Percentiles rank a stretch among this genome's conserved stretches.
These are phyloP conservation scores for Acanthosepion esculentum DNA, from an alignment of 2,888 invertebrate genomes.

Conservation along the genomic window DNA sequence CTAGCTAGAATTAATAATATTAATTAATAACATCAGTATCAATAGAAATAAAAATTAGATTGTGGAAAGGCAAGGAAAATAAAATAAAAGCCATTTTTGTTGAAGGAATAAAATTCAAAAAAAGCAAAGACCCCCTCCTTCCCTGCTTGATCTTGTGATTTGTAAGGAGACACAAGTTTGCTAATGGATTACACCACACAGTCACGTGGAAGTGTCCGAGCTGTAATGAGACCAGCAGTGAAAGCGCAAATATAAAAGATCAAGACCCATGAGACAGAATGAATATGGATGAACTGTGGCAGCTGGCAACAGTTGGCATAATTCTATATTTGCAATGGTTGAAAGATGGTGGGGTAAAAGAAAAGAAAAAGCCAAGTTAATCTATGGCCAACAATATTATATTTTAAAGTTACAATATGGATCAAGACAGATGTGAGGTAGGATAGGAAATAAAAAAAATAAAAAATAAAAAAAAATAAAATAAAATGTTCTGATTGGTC, in stretches of 20 bases:
- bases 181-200: too few relatives aligned
- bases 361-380: background rate
- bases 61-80: too few relatives aligned
- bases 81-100: too few relatives aligned
- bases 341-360: background rate
- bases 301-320: background rate
- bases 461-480: background rate
- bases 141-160: background rate
- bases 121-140: background rate
- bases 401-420: background rate
- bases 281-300: background rate
- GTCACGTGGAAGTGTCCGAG: too few relatives aligned
- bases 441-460: background rate
- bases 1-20: too few relatives aligned
- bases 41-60: too few relatives aligned
- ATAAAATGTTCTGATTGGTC: background rate
- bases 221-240: too few relatives aligned
- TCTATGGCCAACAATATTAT: background rate
- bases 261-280: background rate
- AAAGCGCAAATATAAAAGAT: background rate
- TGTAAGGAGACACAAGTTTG: background rate
- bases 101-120: too few relatives aligned
- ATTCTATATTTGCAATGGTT: background rate
- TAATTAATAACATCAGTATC: too few relatives aligned
- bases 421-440: background rate